These are phyloP conservation scores for Peromyscus attwateri DNA, from an alignment of 2,797 vertebrate species.

Conservation along the genomic window DNA sequence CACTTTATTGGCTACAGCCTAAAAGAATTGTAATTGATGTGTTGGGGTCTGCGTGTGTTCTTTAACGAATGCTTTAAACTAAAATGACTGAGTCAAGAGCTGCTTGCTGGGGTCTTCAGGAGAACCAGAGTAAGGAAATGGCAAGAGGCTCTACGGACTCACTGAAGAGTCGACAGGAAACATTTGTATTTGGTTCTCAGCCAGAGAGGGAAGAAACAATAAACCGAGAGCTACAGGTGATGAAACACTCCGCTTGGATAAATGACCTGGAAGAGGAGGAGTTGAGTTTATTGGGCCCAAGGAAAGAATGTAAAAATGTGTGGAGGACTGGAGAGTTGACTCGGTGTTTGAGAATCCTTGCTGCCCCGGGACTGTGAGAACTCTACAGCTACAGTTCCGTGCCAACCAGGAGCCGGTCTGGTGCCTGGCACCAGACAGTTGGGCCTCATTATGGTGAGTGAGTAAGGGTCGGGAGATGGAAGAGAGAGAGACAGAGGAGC, in stretches of 20 bases:
- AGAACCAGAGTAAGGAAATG: slow-evolving; percentile 55
- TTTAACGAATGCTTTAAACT: slow-evolving; percentile 64
- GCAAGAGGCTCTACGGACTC: slow-evolving; percentile 31
- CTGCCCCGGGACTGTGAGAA: background rate
- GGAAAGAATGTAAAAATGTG: background rate
- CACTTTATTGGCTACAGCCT: background rate
- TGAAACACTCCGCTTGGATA: background rate
- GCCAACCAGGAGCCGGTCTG: background rate
- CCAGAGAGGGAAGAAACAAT: background rate
- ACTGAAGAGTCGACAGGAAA: background rate
- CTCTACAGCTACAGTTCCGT: background rate
- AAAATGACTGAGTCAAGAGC: slow-evolving; percentile 55
- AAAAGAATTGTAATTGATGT: slow-evolving; percentile 46
- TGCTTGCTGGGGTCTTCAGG: slow-evolving; percentile 45
- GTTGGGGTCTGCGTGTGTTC: background rate
- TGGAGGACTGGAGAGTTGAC: background rate
- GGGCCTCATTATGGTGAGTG: background rate
- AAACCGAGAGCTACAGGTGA: background rate
- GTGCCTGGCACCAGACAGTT: background rate
- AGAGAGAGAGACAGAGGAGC: background rate
- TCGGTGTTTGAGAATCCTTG: background rate
- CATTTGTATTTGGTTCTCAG: slow-evolving; percentile 55
- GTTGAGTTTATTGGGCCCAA: background rate
- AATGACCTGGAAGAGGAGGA: background rate
- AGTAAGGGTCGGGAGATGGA: background rate